These are phyloP conservation scores for Poecile montanus DNA, from an alignment of 2,797 vertebrate genomes.

Conservation along the genomic window DNA sequence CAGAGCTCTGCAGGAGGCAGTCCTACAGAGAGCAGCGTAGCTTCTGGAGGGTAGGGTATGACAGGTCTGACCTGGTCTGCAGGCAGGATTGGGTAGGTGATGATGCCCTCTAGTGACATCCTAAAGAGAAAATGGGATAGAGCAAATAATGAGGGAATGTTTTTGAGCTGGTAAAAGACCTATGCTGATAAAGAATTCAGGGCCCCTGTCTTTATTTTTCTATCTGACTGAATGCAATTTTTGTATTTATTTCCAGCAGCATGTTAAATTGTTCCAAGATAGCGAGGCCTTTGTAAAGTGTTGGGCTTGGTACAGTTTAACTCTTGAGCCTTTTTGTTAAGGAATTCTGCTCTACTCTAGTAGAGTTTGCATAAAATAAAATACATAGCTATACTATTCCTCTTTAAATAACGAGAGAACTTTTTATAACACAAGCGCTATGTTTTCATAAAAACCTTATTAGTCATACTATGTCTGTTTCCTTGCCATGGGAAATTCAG, in stretches of 20 bases:
- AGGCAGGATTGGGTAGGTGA: background rate
- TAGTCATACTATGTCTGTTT: background rate
- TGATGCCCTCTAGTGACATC: conserved; percentile 57
- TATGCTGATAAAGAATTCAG: background rate
- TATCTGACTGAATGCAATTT: background rate
- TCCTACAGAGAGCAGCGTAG: background rate
- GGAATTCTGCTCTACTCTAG: background rate
- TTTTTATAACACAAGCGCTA: background rate
- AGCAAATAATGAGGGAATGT: background rate
- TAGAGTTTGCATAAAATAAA: background rate
- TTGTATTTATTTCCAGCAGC: background rate
- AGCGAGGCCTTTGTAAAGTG: background rate
- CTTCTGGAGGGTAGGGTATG: background rate
- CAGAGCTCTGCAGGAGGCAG: background rate
- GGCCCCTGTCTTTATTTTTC: background rate
- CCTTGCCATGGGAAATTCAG: background rate
- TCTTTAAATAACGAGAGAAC: background rate
- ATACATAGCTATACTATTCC: background rate
- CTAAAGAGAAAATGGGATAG: background rate
- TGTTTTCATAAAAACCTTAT: background rate
- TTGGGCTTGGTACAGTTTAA: background rate
- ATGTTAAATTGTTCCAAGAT: background rate
- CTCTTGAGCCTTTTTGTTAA: background rate
- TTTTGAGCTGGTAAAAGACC: background rate
- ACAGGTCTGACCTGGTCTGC: background rate